Conservation (phyloP, 2,888 invertebrate genomes). For the Charanyca ferruginea region DNA sequence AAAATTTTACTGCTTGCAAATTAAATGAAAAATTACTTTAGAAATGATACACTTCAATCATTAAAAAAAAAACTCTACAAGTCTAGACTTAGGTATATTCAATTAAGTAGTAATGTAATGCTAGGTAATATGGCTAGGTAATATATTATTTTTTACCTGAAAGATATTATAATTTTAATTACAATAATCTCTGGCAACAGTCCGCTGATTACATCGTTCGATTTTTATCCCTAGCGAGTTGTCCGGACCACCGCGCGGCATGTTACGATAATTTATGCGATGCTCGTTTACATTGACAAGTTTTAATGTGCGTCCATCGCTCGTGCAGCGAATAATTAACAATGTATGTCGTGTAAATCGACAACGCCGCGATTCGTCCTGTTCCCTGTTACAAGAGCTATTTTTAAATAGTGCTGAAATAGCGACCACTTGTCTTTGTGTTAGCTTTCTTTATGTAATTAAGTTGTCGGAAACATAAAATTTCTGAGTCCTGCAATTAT, state of each 20-base stretch:
- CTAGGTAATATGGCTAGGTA: background rate
- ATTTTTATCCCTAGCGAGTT: constrained; percentile 10
- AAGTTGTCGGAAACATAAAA: constrained; percentile 35
- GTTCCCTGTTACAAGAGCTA: constrained; percentile 14
- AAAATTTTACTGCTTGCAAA: background rate
- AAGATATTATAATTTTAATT: background rate
- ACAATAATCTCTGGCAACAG: background rate
- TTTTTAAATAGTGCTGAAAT: constrained; percentile 42
- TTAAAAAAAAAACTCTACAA: background rate
- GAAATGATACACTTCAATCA: too few species aligned
- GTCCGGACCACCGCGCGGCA: constrained; percentile 8
- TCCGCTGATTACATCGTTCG: constrained; percentile 5
- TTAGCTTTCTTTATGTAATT: constrained; percentile 35
- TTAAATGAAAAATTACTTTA: background rate
- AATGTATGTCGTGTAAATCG: constrained; percentile 48
- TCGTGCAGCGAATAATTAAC: constrained; percentile 65
- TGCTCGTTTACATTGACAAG: constrained; percentile 67
- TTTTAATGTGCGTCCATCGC: constrained; percentile 68
- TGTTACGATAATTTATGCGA: constrained; percentile 68
- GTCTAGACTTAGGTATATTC: background rate
- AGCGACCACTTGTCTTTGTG: constrained; percentile 24
- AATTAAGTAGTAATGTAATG: background rate
- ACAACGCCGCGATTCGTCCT: constrained; percentile 11
- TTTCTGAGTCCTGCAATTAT: constrained; percentile 24
- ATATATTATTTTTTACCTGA: background rate